Percentiles rank a stretch among this genome's conserved stretches.
phyloP scores from a whole-genome alignment of 1,140 invertebrate genomes.

The Diorhabda sublineata region DNA sequence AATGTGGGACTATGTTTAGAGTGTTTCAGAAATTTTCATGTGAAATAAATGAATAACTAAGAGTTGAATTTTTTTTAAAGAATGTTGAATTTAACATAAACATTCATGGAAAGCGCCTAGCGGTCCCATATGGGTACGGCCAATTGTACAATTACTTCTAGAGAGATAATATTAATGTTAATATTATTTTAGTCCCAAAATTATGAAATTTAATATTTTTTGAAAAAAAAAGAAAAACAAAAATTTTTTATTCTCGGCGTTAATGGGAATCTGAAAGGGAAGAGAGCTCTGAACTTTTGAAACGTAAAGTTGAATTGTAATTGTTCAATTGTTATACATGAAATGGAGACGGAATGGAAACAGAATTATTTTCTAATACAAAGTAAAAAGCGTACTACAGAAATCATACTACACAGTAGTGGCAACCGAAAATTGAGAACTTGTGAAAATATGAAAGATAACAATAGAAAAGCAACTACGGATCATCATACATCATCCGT shows the following conservation, averaged over 20 bases:
- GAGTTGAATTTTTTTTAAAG: background rate
- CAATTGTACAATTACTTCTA: background rate
- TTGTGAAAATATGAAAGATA: too few relatives aligned
- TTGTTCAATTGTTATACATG: background rate
- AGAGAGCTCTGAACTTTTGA: background rate
- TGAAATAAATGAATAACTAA: background rate
- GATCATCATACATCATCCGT: too few relatives aligned
- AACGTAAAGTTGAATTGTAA: background rate
- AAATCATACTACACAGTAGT: too few relatives aligned
- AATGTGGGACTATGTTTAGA: too few relatives aligned
- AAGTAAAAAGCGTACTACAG: too few relatives aligned
- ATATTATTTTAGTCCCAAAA: background rate
- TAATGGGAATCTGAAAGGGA: background rate
- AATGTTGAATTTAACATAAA: background rate
- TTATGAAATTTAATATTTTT: background rate
- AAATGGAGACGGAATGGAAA: too few relatives aligned
- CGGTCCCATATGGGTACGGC: slow-evolving; percentile 1
- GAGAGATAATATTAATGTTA: background rate
- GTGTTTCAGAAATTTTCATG: slow-evolving; percentile 3
- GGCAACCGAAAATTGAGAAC: too few relatives aligned
- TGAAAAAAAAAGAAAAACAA: background rate
- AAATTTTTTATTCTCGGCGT: background rate
- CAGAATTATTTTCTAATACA: too few relatives aligned
- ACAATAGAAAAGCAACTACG: too few relatives aligned
- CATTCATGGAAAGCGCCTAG: background rate